These are phyloP conservation scores for Ceyx cyanopectus DNA, from an alignment of 2,113 vertebrate species.

Conservation along the genomic window DNA sequence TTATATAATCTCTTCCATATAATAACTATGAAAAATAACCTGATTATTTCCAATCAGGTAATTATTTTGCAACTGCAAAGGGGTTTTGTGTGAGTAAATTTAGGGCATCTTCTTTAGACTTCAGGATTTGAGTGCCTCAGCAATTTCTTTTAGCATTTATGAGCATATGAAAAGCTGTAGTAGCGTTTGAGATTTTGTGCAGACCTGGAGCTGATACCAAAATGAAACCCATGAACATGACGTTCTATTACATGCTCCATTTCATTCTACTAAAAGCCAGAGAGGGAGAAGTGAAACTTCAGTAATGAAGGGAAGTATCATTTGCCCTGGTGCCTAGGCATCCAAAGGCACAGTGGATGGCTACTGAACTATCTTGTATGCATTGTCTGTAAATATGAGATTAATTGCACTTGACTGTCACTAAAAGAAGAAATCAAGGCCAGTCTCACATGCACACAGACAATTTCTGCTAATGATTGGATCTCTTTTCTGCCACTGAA, in stretches of 20 bases:
- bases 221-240: not conserved
- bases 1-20: conserved; percentile 3
- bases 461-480: not conserved
- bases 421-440: not conserved
- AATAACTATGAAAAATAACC: conserved; percentile 11
- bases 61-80: conserved; percentile 23
- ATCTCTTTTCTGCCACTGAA: not conserved
- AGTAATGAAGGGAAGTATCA: not conserved
- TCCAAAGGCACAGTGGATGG: not conserved
- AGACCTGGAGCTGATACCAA: conserved; percentile 12
- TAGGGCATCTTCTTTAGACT: not conserved
- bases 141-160: not conserved
- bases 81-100: conserved; percentile 8
- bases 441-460: not conserved
- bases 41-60: conserved; percentile 35
- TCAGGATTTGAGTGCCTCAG: conserved; percentile 9
- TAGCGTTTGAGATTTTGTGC: not conserved
- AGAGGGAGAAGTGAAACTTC: not conserved
- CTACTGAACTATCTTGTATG: not conserved
- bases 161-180: not conserved
- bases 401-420: not conserved
- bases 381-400: not conserved
- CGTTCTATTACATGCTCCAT: conserved; percentile 42
- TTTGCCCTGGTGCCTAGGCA: not conserved
- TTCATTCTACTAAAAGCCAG: conserved; percentile 16